Percentiles rank a stretch among this genome's conserved stretches.
These are phyloP conservation scores for Scalopus aquaticus DNA, from an alignment of 2,113 vertebrate species.

Conservation along the genomic window DNA sequence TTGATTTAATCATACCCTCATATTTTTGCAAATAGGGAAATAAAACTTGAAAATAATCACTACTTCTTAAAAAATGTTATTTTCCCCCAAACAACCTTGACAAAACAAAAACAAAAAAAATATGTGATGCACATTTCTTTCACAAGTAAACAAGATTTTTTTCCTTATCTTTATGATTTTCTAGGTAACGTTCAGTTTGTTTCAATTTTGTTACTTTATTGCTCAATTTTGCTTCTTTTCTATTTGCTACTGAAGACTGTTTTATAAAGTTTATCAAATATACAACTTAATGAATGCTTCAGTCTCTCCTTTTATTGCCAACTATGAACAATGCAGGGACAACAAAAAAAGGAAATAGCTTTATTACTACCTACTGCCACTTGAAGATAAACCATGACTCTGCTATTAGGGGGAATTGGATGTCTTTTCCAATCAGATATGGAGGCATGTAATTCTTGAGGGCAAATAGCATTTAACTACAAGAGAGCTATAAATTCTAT, in stretches of 20 bases:
- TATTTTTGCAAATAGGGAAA: background rate
- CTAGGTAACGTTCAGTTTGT: background rate
- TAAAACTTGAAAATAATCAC: background rate
- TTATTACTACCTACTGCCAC: slow-evolving; percentile 17
- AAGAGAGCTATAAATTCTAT: background rate
- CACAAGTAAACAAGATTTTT: background rate
- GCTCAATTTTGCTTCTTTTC: slow-evolving; percentile 35
- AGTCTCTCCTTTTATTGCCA: background rate
- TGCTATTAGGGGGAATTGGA: slow-evolving; percentile 22
- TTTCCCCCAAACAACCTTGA: background rate
- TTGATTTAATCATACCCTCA: background rate
- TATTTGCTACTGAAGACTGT: slow-evolving; percentile 50
- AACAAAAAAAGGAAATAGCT: background rate
- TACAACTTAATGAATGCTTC: slow-evolving; percentile 37
- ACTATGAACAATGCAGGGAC: background rate
- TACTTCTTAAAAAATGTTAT: background rate
- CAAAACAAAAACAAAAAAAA: background rate
- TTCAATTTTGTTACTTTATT: slow-evolving; percentile 36
- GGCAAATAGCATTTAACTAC: slow-evolving; percentile 41
- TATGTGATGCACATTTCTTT: background rate
- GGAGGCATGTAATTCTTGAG: slow-evolving; percentile 20
- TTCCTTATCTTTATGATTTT: background rate
- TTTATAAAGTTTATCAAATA: slow-evolving; percentile 56
- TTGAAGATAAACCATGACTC: slow-evolving; percentile 43
- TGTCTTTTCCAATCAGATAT: slow-evolving; percentile 43